Base-by-base conservation (phyloP, 30 jellyfish, hydroid and myxozoan genomes). In the Haliclystus octoradiatus region DNA sequence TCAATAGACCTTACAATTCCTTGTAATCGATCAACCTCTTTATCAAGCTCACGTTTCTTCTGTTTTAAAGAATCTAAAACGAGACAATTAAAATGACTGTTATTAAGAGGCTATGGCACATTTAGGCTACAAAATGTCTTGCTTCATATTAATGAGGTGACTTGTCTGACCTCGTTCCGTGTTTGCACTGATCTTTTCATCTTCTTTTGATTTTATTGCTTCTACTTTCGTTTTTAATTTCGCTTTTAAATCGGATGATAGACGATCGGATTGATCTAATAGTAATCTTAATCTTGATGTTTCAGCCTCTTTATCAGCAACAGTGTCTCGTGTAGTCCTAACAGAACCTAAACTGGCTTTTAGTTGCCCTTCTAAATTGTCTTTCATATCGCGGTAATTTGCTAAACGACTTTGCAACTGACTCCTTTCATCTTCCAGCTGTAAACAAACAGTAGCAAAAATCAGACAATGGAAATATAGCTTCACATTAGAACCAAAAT, bases 231-330 rank as follows among this genome's bases (percentile, higher is more conserved):
- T 74, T 33, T 88, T 84, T 65, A 79, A 72, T 74, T 84, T 88
- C 71, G 82, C 69, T 57, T 70, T 76, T 73, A 79, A 53, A 14
- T 88, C 97, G 28, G 72, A 88, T 15, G 69, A 76, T 26, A 81
- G 50, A 24, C 94, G 65, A 66, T 88, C 94, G 28, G 81, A 64
- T 70, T 80, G 94, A 28, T 88, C 97, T 13, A 75, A 64, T 67
- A 88, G 65, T 67, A 88, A 78, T 34, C 88, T 68, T 63, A 76
- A 63, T 76, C 80, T 88, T 0, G 94, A 75, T 2, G 80, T 49
- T 53, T 79, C 97, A 33, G 94, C 94, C 77, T 88, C 97, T 71
- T 80, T 88, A 57, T 79, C 92, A 5, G 82, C 85, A 1, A 81
- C 71, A 13, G 85, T 65, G 69, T 80, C 97, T 69, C 85, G 68